Base-by-base conservation (phyloP, 2,888 invertebrate genomes). In the Laspeyria flexula region DNA sequence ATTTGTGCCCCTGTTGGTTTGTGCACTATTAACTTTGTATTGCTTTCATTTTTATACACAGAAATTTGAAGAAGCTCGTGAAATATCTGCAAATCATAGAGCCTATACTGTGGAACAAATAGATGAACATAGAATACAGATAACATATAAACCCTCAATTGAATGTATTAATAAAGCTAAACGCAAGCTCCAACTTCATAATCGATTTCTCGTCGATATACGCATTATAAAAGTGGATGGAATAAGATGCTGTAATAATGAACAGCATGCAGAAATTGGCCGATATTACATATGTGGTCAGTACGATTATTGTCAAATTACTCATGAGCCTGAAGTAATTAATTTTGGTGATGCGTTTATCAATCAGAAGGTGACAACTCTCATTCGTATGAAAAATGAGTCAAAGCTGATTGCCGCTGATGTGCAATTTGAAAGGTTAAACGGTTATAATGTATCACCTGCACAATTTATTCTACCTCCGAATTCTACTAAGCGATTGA, bases 211-310 rank as follows among this genome's bases (percentile, higher is more conserved):
- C 18, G 84, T 86, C 55, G 88, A 89, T 54, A 71, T 92, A 30
- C 83, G 88, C 10, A 69, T 92, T 37, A 88, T 91, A 58, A 80
- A 82, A 71, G 79, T 85, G 1, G 81, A 88, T 52, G 87, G 83
- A 29, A 60, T 57, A 39, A 75, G 76, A n/a, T 91, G 90, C 62
- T 91, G 91, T 56, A 60, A 78, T 45, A 71, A 81, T 55, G 90
- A 90, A 62, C 59, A 67, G 21, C 90, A 92, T 65, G 80, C 87
- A 12, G 92, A 93, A 83, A 79, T 88, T 33, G 89, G 93, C 0
- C 83, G 93, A 43, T 87, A 93, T 47, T 94, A 94, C 54, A 79
- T 95, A 13, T 90, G 94, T 65, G 95, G 94, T 0, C 88, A 93
- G 71, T 92, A 88, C 49, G 94, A 94, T 79, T 77, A 83, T 37